Evolutionary conservation across 2,797 vertebrate genomes (phyloP).

Genomic region (Parambassis ranga): DNA sequence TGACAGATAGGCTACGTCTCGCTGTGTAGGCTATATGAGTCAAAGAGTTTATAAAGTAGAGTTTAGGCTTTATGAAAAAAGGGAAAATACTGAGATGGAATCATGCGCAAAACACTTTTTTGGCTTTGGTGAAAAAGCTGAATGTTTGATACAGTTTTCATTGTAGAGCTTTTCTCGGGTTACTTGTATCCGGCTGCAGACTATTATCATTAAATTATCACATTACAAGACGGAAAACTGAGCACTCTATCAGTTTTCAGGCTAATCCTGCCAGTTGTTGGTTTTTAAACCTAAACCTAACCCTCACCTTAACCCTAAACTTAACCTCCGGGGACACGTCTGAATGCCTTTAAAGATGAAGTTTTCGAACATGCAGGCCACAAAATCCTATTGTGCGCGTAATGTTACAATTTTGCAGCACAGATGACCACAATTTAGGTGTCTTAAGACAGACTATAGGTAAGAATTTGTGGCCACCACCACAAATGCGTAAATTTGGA

Average conservation of each 20-base stretch:
- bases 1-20: slow-evolving; percentile 88
- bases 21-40: slow-evolving; percentile 67
- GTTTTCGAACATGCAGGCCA: background rate
- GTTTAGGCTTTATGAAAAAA: slow-evolving; percentile 39
- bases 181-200: background rate
- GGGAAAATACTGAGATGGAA: slow-evolving; percentile 41
- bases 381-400: background rate
- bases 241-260: background rate
- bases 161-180: background rate
- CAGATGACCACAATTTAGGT: background rate
- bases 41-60: slow-evolving; percentile 58
- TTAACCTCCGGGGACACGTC: slow-evolving; percentile 29
- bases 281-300: slow-evolving; percentile 21
- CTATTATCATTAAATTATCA: background rate
- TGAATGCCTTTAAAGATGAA: background rate
- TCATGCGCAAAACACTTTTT: slow-evolving; percentile 15
- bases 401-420: background rate
- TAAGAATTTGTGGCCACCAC: background rate
- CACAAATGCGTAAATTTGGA: background rate
- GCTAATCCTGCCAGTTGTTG: background rate
- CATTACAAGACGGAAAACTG: background rate
- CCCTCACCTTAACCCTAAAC: slow-evolving; percentile 51
- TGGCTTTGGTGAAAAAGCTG: background rate
- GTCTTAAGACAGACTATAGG: background rate
- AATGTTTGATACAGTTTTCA: background rate